Conservation (phyloP, 2,113 vertebrate genomes). For the Dipodomys spectabilis region DNA sequence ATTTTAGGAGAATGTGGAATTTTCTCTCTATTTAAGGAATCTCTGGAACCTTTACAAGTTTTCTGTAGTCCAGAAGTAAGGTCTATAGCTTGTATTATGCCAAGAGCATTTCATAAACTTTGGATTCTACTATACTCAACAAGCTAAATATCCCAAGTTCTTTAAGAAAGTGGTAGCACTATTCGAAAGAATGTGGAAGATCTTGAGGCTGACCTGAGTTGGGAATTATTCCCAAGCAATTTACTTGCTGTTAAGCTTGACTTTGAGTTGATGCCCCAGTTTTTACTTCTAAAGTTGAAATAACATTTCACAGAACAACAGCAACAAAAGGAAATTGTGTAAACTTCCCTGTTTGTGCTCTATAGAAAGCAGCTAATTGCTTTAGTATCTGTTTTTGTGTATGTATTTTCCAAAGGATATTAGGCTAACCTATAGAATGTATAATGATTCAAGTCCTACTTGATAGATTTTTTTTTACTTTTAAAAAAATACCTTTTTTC, state of each 20-base stretch:
- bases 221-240: background rate
- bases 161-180: background rate
- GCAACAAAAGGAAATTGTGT: background rate
- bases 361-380: background rate
- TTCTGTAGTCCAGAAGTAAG: background rate
- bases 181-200: background rate
- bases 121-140: background rate
- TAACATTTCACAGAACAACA: background rate
- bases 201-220: background rate
- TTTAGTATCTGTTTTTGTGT: background rate
- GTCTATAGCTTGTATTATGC: background rate
- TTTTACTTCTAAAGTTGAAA: background rate
- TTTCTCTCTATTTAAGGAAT: background rate
- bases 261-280: background rate
- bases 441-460: background rate
- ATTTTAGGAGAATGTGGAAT: background rate
- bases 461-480: background rate
- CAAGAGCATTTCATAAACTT: background rate
- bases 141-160: background rate
- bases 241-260: background rate
- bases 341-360: background rate
- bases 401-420: background rate
- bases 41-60: slow-evolving; percentile 15
- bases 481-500: background rate
- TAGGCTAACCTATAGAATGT: background rate